phyloP scores from a whole-genome alignment of 1,140 invertebrate genomes.

The Daktulosphaira vitifoliae region DNA sequence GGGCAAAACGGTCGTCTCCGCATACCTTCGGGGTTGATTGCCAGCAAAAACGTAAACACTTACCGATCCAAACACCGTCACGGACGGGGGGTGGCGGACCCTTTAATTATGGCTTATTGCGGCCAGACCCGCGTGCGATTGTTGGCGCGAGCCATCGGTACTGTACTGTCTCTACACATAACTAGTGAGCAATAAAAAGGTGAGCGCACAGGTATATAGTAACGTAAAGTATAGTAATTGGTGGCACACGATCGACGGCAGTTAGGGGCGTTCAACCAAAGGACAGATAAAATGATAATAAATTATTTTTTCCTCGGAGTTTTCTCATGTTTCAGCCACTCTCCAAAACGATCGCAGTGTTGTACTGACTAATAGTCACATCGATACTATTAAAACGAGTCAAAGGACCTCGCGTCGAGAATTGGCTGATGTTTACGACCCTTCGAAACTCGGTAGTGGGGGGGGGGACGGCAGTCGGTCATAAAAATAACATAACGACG shows the following conservation, averaged over 20 bases:
- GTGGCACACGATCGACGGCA: slow-evolving; percentile 8
- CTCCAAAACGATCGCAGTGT: background rate
- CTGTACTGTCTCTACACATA: too few relatives aligned
- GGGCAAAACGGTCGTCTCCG: background rate
- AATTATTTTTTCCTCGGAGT: too few relatives aligned
- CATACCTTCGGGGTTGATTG: too few relatives aligned
- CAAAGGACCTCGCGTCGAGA: background rate
- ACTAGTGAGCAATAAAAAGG: too few relatives aligned
- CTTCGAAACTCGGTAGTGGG: background rate
- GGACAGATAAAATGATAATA: too few relatives aligned
- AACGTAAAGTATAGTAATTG: background rate
- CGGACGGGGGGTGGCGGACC: background rate
- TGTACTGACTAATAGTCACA: background rate
- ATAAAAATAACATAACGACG: background rate
- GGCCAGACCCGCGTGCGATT: background rate
- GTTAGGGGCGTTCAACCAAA: too few relatives aligned
- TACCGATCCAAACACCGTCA: too few relatives aligned
- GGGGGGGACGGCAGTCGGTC: background rate
- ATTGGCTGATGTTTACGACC: slow-evolving; percentile 26
- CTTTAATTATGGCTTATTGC: slow-evolving; percentile 20
- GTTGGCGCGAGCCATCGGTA: background rate
- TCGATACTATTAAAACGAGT: background rate
- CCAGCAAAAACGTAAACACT: too few relatives aligned
- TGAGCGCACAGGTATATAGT: too few relatives aligned
- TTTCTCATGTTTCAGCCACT: background rate